Conservation (phyloP, 2,113 vertebrate genomes). For the Hucho hucho region DNA sequence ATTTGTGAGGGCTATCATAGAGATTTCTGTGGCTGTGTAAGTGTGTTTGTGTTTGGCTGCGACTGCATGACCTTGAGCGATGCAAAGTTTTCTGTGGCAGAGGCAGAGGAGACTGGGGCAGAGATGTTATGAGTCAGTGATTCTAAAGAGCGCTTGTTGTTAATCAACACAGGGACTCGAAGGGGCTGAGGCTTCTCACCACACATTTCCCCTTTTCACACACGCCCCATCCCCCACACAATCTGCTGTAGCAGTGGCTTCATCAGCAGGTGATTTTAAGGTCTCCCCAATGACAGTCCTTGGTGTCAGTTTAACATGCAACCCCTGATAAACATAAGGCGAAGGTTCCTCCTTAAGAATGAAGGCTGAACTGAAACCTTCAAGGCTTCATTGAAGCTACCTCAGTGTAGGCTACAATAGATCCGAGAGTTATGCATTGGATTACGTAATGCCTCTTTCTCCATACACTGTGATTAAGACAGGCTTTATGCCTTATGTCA, state of each 20-base stretch:
- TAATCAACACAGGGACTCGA: not conserved
- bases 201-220: not conserved
- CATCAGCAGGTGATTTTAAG: not conserved
- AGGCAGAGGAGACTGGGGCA: not conserved
- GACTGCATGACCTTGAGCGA: not conserved
- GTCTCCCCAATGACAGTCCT: not conserved
- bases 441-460: not conserved
- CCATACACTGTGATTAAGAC: not conserved
- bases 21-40: no score
- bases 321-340: not conserved
- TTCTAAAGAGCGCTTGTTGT: not conserved
- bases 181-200: not conserved
- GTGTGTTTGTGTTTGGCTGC: not conserved
- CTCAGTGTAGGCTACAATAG: not conserved
- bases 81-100: no score
- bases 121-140: not conserved
- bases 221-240: slow-evolving; percentile 1
- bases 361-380: not conserved
- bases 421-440: not conserved
- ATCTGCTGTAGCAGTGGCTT: not conserved
- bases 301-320: not conserved
- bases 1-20: not conserved
- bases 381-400: not conserved
- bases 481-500: not conserved
- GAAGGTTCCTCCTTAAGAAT: not conserved